Base-by-base conservation (phyloP, 2,113 vertebrate genomes). In the Upupa epops region DNA sequence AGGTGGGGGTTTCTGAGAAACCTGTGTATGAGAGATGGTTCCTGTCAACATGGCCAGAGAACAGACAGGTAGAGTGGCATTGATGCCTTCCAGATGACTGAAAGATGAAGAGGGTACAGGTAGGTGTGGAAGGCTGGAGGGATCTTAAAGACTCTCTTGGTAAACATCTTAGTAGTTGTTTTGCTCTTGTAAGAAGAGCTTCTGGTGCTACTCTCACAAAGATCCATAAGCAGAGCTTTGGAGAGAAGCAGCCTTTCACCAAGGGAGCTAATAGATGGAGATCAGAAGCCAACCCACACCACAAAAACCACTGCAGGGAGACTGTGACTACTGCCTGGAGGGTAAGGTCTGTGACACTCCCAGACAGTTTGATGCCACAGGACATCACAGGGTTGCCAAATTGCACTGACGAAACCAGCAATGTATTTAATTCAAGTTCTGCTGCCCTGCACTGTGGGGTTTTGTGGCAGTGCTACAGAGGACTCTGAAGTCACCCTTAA, bases 31-130 rank as follows among this genome's bases (percentile, higher is more conserved):
- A 69, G 25, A 13, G 25, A 15, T 58, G 8, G 19, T 31, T 69
- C 28, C 51, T 17, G 5, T 31, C 10, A 79, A 58, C 15, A 52
- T 0, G 0, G 31, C 7, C 51, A 61, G n/a, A n/a, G n/a, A 51
- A 54, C 11, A 34, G 31, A 31, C 7, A 17, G 4, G 16, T 28
- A 45, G 9, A 18, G 13, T 22, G 32, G 7, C 31, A 11, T 7
- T 60, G n/a, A 45, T 56, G 29, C 40, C 88, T 80, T 81, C 64
- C 11, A 46, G 29, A 13, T 21, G 48, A 54, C 54, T 40, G 55
- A 80, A 22, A 68, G 6, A 70, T 45, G 32, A 71, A 83, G 18
- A 25, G 3, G 12, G 11, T n/a, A 28, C 18, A 83, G 9, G 6
- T n/a, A 80, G 40, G n/a, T 49, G 2, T 65, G 31, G n/a, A 76